phyloP scores from a whole-genome alignment of 2,113 vertebrate genomes.

The Polyodon spathula region DNA sequence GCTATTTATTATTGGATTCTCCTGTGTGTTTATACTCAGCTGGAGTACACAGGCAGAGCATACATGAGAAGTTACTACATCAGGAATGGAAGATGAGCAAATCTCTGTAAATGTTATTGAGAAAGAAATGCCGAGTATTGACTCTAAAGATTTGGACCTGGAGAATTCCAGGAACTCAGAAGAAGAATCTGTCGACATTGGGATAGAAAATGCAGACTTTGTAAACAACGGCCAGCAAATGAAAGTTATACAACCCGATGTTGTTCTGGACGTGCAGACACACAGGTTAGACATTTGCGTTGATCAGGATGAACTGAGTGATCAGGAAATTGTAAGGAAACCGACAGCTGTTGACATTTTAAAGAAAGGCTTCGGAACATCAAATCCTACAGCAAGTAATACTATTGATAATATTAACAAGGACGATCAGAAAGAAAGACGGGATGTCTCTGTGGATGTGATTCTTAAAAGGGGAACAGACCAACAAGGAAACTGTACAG shows the following conservation, averaged over 20 bases:
- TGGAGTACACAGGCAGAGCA: constrained; percentile 23
- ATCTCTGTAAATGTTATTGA: constrained; percentile 39
- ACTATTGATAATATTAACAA: neutral
- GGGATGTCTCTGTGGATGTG: constrained; percentile 17
- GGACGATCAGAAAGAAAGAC: constrained; percentile 14
- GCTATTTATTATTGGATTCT: constrained; percentile 39
- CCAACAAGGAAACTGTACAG: constrained; percentile 21
- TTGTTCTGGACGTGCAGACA: constrained; percentile 20
- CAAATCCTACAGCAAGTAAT: constrained; percentile 3
- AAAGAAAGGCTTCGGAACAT: constrained; percentile 42
- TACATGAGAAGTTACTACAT: constrained; percentile 50
- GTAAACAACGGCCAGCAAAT: constrained; percentile 23
- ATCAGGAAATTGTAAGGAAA: constrained; percentile 33
- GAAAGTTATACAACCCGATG: constrained; percentile 16
- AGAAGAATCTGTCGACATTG: constrained; percentile 44
- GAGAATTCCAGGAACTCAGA: constrained; percentile 32
- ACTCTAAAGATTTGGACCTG: constrained; percentile 34
- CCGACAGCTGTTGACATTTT: constrained; percentile 44
- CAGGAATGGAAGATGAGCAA: constrained; percentile 76
- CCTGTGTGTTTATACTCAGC: constrained; percentile 28
- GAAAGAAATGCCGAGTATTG: constrained; percentile 45
- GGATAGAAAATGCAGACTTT: constrained; percentile 32
- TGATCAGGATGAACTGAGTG: constrained; percentile 30
- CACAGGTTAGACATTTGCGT: constrained; percentile 21
- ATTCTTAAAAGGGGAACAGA: constrained; percentile 12